phyloP scores from a whole-genome alignment of 2,113 vertebrate genomes.

The Chionis minor region DNA sequence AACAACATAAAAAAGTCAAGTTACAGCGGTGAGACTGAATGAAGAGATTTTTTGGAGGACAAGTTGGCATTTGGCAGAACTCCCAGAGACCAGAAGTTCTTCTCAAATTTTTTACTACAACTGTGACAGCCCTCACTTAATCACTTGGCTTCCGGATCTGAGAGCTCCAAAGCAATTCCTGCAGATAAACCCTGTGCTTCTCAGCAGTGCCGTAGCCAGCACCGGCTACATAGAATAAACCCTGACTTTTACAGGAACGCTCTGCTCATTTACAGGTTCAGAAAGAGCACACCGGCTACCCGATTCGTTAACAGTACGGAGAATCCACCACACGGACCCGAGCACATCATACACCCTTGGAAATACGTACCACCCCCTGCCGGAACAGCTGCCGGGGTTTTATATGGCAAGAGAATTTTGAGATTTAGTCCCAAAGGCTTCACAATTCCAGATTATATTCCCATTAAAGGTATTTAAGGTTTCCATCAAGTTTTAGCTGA shows the following conservation, averaged over 20 bases:
- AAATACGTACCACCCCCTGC: slow-evolving; percentile 3
- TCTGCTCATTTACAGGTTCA: not conserved
- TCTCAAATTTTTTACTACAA: not conserved
- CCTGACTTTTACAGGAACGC: not conserved
- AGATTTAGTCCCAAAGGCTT: not conserved
- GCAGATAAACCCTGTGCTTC: not conserved
- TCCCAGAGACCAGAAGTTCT: not conserved
- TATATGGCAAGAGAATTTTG: not conserved
- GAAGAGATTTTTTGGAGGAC: not conserved
- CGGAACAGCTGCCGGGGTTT: not conserved
- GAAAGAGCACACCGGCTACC: not conserved
- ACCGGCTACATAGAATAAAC: fast-evolving
- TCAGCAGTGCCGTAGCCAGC: not conserved
- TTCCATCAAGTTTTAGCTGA: not conserved
- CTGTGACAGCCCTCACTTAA: not conserved
- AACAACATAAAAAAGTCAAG: not conserved
- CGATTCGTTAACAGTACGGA: not conserved
- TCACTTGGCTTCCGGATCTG: not conserved
- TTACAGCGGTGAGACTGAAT: not conserved
- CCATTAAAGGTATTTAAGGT: not conserved
- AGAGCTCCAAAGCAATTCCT: not conserved
- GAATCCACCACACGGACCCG: not conserved
- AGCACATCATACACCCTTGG: not conserved
- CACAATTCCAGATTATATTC: not conserved
- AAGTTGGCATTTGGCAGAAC: not conserved